Evolutionary conservation across 2,113 vertebrate genomes (phyloP).

Genomic region (Ardeotis arabs): DNA sequence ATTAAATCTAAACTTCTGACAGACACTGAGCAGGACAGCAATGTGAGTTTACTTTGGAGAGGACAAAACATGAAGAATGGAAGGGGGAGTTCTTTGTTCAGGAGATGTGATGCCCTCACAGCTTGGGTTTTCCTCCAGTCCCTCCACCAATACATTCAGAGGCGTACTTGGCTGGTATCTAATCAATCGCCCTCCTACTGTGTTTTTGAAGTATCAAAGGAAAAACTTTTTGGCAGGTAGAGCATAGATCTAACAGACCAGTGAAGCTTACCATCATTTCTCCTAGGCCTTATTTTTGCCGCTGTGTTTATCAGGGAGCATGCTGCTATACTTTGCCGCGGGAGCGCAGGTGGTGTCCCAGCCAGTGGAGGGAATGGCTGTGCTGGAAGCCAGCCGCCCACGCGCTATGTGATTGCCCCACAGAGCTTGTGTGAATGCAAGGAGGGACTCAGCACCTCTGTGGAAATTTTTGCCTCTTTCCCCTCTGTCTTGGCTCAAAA

Average conservation of each 20-base stretch:
- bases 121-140: background rate
- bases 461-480: background rate
- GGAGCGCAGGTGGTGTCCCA: fast-evolving
- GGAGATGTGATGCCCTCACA: background rate
- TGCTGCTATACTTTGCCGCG: background rate
- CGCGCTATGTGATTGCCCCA: fast-evolving
- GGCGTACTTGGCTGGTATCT: background rate
- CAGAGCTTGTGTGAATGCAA: background rate
- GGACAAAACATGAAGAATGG: background rate
- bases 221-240: background rate
- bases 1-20: background rate
- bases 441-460: background rate
- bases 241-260: background rate
- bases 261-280: background rate
- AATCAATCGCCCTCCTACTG: background rate
- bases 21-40: background rate
- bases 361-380: background rate
- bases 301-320: background rate
- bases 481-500: background rate
- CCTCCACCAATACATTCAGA: background rate
- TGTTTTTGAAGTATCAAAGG: background rate
- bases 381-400: background rate
- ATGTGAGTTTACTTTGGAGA: background rate
- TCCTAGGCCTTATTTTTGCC: background rate
- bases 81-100: background rate